A percentile compares a stretch with the other conserved stretches of the same genome.
Conservation (phyloP, 2,113 vertebrate genomes). For the Manacus vitellinus region DNA sequence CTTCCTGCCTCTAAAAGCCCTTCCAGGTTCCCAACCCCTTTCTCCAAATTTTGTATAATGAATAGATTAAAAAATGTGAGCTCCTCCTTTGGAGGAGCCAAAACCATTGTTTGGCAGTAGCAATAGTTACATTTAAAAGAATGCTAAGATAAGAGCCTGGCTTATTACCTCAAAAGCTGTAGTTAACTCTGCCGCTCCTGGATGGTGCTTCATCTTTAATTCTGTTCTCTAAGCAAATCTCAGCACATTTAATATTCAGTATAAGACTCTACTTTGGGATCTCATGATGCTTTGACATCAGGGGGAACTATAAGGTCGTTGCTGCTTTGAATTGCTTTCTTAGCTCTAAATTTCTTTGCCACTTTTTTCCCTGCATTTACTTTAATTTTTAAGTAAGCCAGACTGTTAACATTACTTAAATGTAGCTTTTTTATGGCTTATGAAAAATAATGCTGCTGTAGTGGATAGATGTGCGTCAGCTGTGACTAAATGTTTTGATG, state of each 20-base stretch:
- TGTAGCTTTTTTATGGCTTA: conserved; percentile 69
- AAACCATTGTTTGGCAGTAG: background rate
- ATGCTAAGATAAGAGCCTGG: conserved; percentile 4
- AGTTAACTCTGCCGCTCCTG: conserved; percentile 6
- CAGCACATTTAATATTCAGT: background rate
- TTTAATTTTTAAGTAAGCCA: conserved; percentile 58
- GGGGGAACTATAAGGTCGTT: background rate
- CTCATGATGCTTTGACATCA: background rate
- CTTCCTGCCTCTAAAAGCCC: background rate
- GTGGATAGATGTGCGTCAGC: conserved; percentile 69
- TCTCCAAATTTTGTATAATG: conserved; percentile 12
- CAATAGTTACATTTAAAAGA: background rate
- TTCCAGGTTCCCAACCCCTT: background rate
- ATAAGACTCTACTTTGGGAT: background rate
- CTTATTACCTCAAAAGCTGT: conserved; percentile 7
- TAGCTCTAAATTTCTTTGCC: conserved; percentile 31
- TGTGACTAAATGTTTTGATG: conserved; percentile 83
- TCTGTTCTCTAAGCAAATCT: background rate
- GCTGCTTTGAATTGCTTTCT: background rate
- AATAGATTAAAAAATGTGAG: conserved; percentile 34
- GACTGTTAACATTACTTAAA: conserved; percentile 59
- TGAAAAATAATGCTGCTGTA: conserved; percentile 67
- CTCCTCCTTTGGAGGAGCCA: conserved; percentile 11
- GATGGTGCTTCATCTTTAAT: conserved; percentile 41
- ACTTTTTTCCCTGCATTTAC: background rate